phyloP scores from a whole-genome alignment of 2,797 vertebrate genomes.

The Esox lucius region DNA sequence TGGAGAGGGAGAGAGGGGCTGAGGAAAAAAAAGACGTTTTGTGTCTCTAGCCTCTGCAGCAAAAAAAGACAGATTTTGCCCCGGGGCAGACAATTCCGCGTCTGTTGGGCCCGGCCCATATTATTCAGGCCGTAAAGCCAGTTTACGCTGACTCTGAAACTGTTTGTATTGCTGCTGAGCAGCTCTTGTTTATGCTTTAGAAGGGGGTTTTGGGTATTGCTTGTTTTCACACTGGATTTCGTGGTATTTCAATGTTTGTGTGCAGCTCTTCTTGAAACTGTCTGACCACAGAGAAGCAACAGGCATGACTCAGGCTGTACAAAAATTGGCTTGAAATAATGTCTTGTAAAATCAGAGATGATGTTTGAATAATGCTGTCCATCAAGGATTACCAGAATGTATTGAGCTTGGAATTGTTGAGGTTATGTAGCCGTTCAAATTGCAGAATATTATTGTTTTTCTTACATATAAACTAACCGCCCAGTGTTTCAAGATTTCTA shows the following conservation, averaged over 20 bases:
- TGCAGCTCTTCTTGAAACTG: neutral
- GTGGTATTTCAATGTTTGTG: neutral
- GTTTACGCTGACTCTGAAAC: constrained; percentile 58
- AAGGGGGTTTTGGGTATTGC: constrained; percentile 4
- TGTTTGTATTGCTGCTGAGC: constrained; percentile 53
- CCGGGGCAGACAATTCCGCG: constrained; percentile 46
- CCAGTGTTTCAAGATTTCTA: no score
- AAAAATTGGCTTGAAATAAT: no score
- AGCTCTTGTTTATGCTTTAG: constrained; percentile 28
- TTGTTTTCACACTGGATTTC: neutral
- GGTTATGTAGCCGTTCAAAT: no score
- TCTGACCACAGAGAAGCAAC: neutral
- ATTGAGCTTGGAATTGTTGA: no score
- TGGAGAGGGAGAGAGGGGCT: constrained; percentile 28
- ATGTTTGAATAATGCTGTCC: no score
- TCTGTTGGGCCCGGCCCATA: constrained; percentile 51
- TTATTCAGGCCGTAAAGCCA: constrained; percentile 48
- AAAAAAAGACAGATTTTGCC: constrained; percentile 38
- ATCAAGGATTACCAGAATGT: no score
- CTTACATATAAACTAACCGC: no score
- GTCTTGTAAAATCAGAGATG: no score
- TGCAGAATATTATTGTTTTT: no score
- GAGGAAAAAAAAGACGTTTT: constrained; percentile 26
- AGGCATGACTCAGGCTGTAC: neutral
- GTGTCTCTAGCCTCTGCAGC: constrained; percentile 15